Percentiles rank a stretch among this genome's conserved stretches.
Conservation (phyloP, 2,888 invertebrate species). For the Mamestra brassicae region DNA sequence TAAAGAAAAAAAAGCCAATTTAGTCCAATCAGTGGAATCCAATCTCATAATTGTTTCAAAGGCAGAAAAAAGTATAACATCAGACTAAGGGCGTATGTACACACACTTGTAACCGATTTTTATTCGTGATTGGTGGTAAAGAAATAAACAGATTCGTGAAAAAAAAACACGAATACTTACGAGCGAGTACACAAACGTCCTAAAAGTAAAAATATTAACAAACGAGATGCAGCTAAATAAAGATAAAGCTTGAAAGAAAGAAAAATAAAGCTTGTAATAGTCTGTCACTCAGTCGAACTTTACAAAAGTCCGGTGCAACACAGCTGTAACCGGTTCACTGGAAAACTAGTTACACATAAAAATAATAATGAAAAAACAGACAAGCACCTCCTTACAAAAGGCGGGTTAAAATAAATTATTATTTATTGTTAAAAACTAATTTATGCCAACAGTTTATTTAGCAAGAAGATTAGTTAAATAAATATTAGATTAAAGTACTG, state of each 20-base stretch:
- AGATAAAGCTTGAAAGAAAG: no score
- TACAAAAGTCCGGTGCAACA: constrained; percentile 1
- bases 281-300: constrained; percentile 14
- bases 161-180: no score
- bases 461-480: constrained; percentile 37
- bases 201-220: background rate
- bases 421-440: constrained; percentile 33
- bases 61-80: background rate
- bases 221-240: background rate
- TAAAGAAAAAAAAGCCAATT: background rate
- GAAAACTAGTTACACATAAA: constrained; percentile 19
- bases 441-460: constrained; percentile 51
- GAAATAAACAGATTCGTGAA: background rate
- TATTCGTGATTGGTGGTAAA: background rate
- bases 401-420: constrained; percentile 9
- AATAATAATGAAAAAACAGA: background rate
- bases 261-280: background rate
- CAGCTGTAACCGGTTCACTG: constrained; percentile 18
- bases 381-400: background rate
- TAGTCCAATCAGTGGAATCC: background rate
- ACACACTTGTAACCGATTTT: background rate
- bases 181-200: no score
- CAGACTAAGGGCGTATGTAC: background rate
- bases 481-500: constrained; percentile 30
- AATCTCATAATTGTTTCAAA: background rate